These are phyloP conservation scores for Hyperopisus bebe DNA, from an alignment of 2,113 vertebrate genomes.

Conservation along the genomic window DNA sequence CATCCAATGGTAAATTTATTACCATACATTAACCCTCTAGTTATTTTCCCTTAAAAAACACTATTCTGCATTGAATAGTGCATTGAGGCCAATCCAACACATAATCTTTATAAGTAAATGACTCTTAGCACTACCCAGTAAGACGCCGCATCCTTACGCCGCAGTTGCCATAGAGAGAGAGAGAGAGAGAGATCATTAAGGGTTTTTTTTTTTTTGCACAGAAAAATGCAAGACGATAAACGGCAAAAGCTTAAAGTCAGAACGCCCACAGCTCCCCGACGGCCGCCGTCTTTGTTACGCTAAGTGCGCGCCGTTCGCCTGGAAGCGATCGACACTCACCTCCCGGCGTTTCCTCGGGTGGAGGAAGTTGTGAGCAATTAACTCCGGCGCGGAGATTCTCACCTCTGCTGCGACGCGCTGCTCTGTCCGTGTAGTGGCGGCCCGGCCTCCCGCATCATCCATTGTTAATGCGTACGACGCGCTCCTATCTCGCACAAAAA, in stretches of 20 bases:
- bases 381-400: not conserved
- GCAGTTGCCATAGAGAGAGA: not conserved
- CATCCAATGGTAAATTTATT: conserved; percentile 42
- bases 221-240: not conserved
- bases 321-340: not conserved
- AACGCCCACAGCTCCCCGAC: not conserved
- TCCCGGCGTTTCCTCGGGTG: not conserved
- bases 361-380: conserved; percentile 5
- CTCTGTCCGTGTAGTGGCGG: not conserved
- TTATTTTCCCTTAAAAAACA: conserved; percentile 43
- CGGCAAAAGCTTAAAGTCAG: not conserved
- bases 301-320: not conserved
- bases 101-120: not conserved
- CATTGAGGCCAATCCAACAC: conserved; percentile 32
- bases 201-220: not conserved
- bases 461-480: not conserved
- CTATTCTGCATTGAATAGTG: conserved; percentile 41
- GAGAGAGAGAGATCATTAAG: not conserved
- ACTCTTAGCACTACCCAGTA: not conserved
- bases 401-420: not conserved
- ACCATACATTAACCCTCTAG: conserved; percentile 45
- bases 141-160: not conserved
- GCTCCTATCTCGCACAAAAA: not conserved
- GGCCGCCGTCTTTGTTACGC: not conserved
- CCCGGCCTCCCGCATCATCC: not conserved